Conservation (phyloP, 1,140 invertebrate genomes). For the Rhopalosiphum padi region DNA sequence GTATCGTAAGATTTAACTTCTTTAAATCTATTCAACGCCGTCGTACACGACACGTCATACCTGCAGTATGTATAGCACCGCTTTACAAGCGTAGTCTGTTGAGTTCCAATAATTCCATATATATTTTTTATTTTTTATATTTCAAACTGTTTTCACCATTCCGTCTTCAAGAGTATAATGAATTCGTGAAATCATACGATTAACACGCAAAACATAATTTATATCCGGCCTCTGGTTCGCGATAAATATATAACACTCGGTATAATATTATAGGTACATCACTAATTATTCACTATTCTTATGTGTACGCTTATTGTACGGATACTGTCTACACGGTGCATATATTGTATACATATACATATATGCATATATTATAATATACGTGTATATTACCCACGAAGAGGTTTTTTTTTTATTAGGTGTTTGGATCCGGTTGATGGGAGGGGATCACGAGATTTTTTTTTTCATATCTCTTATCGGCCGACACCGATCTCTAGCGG, state of each 20-base stretch:
- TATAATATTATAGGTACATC: neutral
- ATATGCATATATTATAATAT: neutral
- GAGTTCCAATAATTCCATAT: neutral
- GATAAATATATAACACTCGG: neutral
- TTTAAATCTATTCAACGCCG: too few species aligned
- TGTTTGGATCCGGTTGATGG: neutral
- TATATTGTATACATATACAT: neutral
- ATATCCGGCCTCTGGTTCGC: neutral
- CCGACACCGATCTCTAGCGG: neutral
- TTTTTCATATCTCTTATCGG: constrained; percentile 13
- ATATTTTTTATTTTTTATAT: neutral
- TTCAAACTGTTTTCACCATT: neutral
- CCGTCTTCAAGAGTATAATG: neutral
- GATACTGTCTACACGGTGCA: neutral
- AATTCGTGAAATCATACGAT: neutral
- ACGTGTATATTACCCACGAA: neutral
- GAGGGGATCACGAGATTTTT: neutral
- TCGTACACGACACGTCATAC: neutral
- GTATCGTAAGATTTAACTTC: too few species aligned
- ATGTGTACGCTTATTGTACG: neutral
- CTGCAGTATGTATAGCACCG: neutral
- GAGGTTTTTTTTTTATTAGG: constrained; percentile 30
- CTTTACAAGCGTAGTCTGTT: neutral
- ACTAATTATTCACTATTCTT: neutral
- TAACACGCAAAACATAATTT: neutral